Conservation (phyloP, 2,888 invertebrate species). For the Nemotelus pantherinus region DNA sequence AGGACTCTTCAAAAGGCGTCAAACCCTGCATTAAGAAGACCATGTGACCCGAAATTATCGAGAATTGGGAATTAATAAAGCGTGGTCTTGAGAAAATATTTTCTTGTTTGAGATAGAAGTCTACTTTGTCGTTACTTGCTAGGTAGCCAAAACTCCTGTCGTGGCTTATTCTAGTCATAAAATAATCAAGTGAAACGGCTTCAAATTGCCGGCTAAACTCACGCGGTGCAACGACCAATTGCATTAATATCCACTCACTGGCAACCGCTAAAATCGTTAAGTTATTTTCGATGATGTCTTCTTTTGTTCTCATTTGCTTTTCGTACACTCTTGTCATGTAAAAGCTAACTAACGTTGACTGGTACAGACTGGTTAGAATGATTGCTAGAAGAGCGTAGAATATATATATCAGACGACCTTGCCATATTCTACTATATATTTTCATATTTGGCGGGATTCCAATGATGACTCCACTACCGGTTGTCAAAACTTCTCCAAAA, state of each 20-base stretch:
- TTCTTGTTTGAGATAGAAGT: neutral
- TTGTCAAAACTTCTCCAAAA: neutral
- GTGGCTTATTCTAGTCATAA: neutral
- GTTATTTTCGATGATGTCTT: conserved; percentile 7
- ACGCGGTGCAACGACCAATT: neutral
- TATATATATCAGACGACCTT: neutral
- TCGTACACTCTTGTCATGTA: conserved; percentile 16
- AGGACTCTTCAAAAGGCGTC: conserved; percentile 17
- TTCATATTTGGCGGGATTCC: neutral
- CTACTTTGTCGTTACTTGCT: neutral
- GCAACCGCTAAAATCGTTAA: neutral
- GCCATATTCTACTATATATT: neutral
- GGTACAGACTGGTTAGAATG: conserved; percentile 13
- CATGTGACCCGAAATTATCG: neutral
- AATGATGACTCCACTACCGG: neutral
- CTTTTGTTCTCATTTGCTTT: neutral
- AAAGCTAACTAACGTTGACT: conserved; percentile 7
- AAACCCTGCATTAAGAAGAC: neutral
- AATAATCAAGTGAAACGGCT: neutral
- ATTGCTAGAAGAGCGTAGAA: neutral
- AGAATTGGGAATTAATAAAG: neutral
- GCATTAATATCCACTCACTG: neutral
- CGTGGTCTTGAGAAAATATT: neutral
- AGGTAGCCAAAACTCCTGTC: conserved; percentile 9
- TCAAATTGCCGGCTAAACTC: neutral